phyloP scores from a whole-genome alignment of 2,797 vertebrate species.

The Otolemur crassicaudatus region DNA sequence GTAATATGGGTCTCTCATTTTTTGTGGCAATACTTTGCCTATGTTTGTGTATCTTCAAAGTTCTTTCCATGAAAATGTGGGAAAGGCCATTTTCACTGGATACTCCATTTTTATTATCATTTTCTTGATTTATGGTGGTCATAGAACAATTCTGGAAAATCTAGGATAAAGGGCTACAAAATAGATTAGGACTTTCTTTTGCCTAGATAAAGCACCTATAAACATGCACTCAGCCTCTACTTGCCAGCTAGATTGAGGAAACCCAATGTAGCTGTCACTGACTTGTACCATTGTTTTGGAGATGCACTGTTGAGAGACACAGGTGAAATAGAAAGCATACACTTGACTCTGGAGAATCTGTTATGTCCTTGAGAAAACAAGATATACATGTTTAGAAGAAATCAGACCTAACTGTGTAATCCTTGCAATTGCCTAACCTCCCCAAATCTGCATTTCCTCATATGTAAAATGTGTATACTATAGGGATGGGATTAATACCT shows the following conservation, averaged over 20 bases:
- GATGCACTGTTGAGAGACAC: not conserved
- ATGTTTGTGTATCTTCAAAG: not conserved
- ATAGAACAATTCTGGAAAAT: not conserved
- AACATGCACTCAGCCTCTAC: not conserved
- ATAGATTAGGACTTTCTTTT: constrained; percentile 18
- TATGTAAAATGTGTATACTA: not conserved
- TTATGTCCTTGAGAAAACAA: not conserved
- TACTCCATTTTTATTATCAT: not conserved
- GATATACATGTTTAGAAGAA: constrained; percentile 5
- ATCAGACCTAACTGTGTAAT: not conserved
- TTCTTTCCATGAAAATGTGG: not conserved
- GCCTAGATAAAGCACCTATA: not conserved
- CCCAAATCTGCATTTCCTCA: not conserved
- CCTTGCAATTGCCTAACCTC: not conserved
- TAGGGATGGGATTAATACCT: not conserved
- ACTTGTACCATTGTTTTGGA: not conserved
- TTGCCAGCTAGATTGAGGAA: not conserved
- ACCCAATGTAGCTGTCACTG: not conserved
- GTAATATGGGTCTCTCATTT: not conserved
- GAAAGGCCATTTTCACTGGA: not conserved
- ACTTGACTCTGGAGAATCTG: not conserved
- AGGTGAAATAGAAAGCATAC: not conserved
- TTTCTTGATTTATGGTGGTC: not conserved
- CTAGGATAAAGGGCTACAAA: not conserved
- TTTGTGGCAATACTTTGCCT: not conserved